Base-by-base conservation (phyloP, 2,888 invertebrate species). In the Anaspis maculata region DNA sequence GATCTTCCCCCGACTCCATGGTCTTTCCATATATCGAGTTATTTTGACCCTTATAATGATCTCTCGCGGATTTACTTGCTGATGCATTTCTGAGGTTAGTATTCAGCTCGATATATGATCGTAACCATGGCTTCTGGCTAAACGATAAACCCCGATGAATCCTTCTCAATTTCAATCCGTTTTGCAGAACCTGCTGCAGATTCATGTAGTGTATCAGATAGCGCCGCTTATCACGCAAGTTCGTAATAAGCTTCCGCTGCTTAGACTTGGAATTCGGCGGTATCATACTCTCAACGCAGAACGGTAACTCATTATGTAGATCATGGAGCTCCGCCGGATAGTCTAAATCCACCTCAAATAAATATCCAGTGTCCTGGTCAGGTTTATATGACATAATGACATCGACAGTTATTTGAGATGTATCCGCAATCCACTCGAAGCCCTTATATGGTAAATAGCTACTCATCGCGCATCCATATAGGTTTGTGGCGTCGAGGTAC, bases 341-440 rank as follows among this genome's bases (percentile, higher is more conserved):
- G n/a, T 44, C 35, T 10, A 48, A 25, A 27, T 61, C 58, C 3
- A 61, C 57, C 40, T 61, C 57, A 13, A 59, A 44, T n/a, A n/a
- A n/a, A 34, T 51, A 56, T 3, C 59, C 56, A 16, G 34, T 24
- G 15, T 28, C 30, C 10, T 14, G 21, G 3, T 32, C 19, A 10
- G 29, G 26, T 7, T 14, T 10, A 2, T 24, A 10, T n/a, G 14
- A 5, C 6, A 11, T 12, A n/a, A 37, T 16, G 6, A n/a, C n/a
- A n/a, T 5, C 10, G 6, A 15, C 9, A 22, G 30, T 33, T 27
- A n/a, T 33, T 30, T 3, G 3, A 6, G 4, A 11, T 13, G 1
- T 7, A 13, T 9, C 32, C 15, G n/a, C n/a, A n/a, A n/a, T n/a
- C 96, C 13, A 95, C 95, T 40, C 94, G 95, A 69, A 95, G 95